Conservation (phyloP, 2,888 invertebrate species). For the Rhagium mordax region DNA sequence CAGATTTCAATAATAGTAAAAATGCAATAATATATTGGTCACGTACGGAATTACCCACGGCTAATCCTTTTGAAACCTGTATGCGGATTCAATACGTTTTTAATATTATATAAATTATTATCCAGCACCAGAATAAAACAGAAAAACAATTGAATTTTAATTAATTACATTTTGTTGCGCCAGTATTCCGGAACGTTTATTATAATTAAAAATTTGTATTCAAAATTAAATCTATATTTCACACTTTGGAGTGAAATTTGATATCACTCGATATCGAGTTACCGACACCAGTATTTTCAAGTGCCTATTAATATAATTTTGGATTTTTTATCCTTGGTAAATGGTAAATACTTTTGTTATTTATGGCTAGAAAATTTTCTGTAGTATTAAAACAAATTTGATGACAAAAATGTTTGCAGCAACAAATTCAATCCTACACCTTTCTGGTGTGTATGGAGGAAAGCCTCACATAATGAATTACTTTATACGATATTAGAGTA, state of each 20-base stretch:
- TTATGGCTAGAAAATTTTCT: no score
- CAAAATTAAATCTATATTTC: background rate
- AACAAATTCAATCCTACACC: no score
- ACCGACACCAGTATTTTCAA: no score
- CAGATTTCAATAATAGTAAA: background rate
- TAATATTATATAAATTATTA: background rate
- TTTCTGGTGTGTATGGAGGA: no score
- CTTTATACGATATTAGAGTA: no score
- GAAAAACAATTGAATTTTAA: background rate
- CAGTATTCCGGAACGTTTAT: background rate
- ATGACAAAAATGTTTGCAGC: no score
- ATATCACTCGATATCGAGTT: no score
- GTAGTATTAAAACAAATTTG: no score
- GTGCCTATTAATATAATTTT: no score
- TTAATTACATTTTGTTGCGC: background rate
- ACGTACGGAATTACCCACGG: background rate
- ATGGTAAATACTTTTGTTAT: no score
- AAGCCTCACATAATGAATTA: no score
- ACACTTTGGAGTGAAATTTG: background rate
- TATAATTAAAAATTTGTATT: background rate
- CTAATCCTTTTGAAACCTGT: background rate
- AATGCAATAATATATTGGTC: slow-evolving; percentile 1
- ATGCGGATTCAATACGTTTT: background rate
- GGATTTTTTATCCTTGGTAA: background rate
- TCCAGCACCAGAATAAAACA: background rate